Percentiles rank a stretch among this genome's conserved stretches.
These are phyloP conservation scores for Pharmacophagus antenor DNA, from an alignment of 2,888 invertebrate genomes.

Conservation along the genomic window DNA sequence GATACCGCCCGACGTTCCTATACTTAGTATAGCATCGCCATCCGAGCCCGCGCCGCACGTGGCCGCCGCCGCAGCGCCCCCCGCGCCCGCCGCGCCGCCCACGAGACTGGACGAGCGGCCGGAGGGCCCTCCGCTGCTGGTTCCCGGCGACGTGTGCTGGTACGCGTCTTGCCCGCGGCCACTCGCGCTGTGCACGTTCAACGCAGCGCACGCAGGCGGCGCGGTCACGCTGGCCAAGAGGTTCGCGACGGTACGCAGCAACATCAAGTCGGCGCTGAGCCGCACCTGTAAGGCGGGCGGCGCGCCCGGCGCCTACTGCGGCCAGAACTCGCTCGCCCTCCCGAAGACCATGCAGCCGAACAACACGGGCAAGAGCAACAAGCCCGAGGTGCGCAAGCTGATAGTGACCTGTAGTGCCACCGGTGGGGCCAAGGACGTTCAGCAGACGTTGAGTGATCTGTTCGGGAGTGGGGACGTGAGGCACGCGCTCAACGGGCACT, in stretches of 20 bases:
- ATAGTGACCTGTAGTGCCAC: constrained; percentile 72
- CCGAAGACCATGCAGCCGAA: constrained; percentile 70
- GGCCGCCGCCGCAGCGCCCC: too few species aligned
- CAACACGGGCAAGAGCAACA: constrained; percentile 66
- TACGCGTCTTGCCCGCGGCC: constrained; percentile 82
- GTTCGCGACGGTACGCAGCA: constrained; percentile 73
- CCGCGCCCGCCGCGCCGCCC: constrained; percentile 41
- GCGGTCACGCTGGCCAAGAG: constrained; percentile 77
- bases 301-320: constrained; percentile 60
- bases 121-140: constrained; percentile 52
- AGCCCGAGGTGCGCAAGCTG: constrained; percentile 74
- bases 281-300: constrained; percentile 61
- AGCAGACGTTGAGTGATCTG: constrained; percentile 59
- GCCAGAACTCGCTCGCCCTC: constrained; percentile 61
- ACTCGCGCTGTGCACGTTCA: constrained; percentile 79
- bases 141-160: constrained; percentile 68
- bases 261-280: constrained; percentile 71
- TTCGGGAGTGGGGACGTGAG: constrained; percentile 53
- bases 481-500: constrained; percentile 59
- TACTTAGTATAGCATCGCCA: constrained; percentile 49
- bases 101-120: constrained; percentile 43
- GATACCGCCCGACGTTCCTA: constrained; percentile 39
- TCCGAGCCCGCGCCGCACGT: constrained; percentile 40
- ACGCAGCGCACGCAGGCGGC: constrained; percentile 80
- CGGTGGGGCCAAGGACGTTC: constrained; percentile 44